Evolutionary conservation across 37 sponge, comb jelly and placozoan species (phyloP), one percentile per base, ranked within the genome.

Genomic region (Spongilla lacustris): DNA sequence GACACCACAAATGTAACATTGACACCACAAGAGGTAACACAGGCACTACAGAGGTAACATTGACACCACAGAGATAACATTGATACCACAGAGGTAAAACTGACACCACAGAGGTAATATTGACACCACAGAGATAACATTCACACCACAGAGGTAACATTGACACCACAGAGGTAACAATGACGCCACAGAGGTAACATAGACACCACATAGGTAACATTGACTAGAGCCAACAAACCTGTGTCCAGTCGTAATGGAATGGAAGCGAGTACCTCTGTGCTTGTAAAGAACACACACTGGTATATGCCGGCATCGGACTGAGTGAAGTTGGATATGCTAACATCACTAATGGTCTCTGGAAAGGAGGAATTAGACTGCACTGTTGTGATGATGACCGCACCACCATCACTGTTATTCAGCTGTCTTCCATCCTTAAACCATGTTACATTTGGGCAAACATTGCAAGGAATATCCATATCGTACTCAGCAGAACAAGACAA

Each of bases 231-330:
- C 8, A 8, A 50, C 74, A 35, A 21, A 86, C 86, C 80, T 58
- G 86, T 79, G 74, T 86, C 86, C 66, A 86, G 73, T 49, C 80
- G 36, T 26, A 79, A 30, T 17, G 86, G 86, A 58, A 41, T 71
- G n/a, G 78, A 58, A 21, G 66, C 32, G 70, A 79, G 22, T n/a
- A 86, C 41, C 49, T 86, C 83, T 30, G 73, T 28, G 23, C 46
- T 80, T 79, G 50, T 28, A 28, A 73, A 38, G 80, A 77, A 79
- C 67, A 86, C 66, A 71, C 86, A 86, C 86, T 86, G 86, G 66
- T 86, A 86, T 32, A 79, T 66, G 32, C 86, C 86, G 22, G 66
- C 80, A 79, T 86, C 80, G 34, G 86, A 71, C 0, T 12, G 26
- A 25, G 30, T 26, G 37, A 86, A 86, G 78, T 30, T 69, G 29